Percentiles rank a stretch among this genome's conserved stretches.
phyloP scores from a whole-genome alignment of 2,797 vertebrate species.

The Chelonia mydas region DNA sequence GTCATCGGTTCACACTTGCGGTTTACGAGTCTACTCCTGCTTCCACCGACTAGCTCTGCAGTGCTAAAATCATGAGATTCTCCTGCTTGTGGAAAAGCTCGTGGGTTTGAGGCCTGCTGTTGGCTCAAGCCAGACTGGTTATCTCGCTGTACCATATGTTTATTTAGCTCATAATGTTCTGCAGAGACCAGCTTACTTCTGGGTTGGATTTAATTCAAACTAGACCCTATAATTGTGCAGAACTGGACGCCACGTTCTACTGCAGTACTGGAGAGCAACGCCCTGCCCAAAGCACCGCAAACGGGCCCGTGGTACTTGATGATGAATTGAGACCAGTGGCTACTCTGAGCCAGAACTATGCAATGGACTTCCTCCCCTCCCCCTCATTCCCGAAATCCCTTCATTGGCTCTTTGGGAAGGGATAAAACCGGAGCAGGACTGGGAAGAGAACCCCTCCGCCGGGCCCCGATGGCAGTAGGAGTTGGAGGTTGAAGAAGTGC shows the following conservation, averaged over 20 bases:
- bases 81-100: not conserved
- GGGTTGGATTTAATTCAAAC: not conserved
- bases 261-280: not conserved
- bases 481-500: not conserved
- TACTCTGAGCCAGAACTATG: not conserved
- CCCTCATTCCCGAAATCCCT: not conserved
- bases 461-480: not conserved
- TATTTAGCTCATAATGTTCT: not conserved
- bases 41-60: not conserved
- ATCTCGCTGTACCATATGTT: not conserved
- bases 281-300: not conserved
- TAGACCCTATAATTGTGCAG: not conserved
- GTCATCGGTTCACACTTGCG: not conserved
- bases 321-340: not conserved
- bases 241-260: not conserved
- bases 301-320: not conserved
- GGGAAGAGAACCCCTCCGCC: not conserved
- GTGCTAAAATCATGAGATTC: not conserved
- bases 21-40: not conserved
- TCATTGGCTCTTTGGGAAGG: fast-evolving
- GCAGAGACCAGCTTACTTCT: not conserved
- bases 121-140: not conserved
- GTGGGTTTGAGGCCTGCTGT: not conserved
- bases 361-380: not conserved
- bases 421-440: not conserved